Evolutionary conservation across 2,888 invertebrate genomes (phyloP).

Genomic region (Tigriopus californicus): DNA sequence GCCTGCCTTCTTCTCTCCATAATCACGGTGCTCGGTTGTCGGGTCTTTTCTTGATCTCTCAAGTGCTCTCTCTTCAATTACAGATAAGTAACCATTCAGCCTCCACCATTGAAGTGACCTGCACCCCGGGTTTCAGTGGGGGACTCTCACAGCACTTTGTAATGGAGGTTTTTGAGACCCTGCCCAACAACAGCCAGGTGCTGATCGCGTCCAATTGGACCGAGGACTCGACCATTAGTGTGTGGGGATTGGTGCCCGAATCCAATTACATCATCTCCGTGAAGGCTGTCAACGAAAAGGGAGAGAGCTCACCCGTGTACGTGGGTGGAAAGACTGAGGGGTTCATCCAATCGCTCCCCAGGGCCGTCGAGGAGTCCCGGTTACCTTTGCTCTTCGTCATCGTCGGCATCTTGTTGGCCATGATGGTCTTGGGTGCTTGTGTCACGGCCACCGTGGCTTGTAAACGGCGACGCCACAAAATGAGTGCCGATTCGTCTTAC

Average conservation of each 20-base stretch:
- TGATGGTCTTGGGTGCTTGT: slow-evolving; percentile 2
- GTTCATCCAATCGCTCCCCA: not conserved
- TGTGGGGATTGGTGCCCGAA: slow-evolving; percentile 7
- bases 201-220: slow-evolving; percentile 11
- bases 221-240: not conserved
- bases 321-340: slow-evolving; percentile 10
- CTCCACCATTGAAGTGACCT: slow-evolving; percentile 8
- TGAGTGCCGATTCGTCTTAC: too few species aligned
- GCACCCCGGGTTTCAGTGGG: slow-evolving; percentile 12
- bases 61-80: not conserved
- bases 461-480: not conserved
- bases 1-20: not conserved
- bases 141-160: slow-evolving; percentile 11
- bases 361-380: not conserved
- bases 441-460: slow-evolving; percentile 7
- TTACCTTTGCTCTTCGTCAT: slow-evolving; percentile 10
- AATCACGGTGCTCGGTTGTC: not conserved
- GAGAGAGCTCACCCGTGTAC: slow-evolving; percentile 10
- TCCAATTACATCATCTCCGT: slow-evolving; percentile 12
- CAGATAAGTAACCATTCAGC: slow-evolving; percentile 10
- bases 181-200: slow-evolving; percentile 6
- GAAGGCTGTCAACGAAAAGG: slow-evolving; percentile 7
- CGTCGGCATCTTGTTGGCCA: slow-evolving; percentile 1
- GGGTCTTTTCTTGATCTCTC: not conserved
- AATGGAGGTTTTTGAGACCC: slow-evolving; percentile 13